These are phyloP conservation scores for Lichenostomus cassidix DNA, from an alignment of 2,113 vertebrate genomes.

Conservation along the genomic window DNA sequence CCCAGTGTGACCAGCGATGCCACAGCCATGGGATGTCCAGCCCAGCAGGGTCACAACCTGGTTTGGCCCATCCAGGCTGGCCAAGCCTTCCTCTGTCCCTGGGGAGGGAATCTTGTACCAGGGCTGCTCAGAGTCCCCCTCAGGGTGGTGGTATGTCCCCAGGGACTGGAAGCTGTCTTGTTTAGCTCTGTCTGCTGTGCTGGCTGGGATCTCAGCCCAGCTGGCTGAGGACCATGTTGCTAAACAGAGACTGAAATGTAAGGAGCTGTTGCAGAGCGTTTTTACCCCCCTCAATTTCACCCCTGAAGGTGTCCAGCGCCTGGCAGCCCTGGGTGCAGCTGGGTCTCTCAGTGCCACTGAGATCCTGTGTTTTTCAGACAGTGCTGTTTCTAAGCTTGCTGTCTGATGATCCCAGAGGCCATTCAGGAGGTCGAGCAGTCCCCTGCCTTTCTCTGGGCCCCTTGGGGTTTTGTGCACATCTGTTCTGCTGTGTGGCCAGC, in stretches of 20 bases:
- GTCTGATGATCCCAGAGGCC: neutral
- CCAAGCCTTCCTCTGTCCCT: rapidly evolving
- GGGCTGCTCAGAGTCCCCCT: neutral
- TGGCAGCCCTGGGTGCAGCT: neutral
- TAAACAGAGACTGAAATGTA: neutral
- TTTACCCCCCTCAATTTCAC: neutral
- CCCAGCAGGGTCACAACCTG: neutral
- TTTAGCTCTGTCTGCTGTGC: neutral
- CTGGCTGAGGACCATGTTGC: neutral
- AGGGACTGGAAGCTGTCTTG: neutral
- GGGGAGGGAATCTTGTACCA: neutral
- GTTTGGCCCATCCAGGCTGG: neutral
- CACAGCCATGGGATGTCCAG: neutral
- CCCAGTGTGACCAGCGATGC: neutral
- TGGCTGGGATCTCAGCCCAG: neutral
- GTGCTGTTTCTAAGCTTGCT: neutral
- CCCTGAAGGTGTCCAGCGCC: rapidly evolving
- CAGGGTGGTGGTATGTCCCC: neutral
- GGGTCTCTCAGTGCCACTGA: neutral
- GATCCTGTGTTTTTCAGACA: neutral
- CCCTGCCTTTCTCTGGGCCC: neutral
- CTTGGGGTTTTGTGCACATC: neutral
- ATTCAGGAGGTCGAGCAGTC: neutral
- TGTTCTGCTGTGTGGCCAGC: neutral
- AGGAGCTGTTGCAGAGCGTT: neutral